Evolutionary conservation across 2,797 vertebrate genomes (phyloP), one percentile per base, ranked within the genome.

Genomic region (Pelobates cultripes): DNA sequence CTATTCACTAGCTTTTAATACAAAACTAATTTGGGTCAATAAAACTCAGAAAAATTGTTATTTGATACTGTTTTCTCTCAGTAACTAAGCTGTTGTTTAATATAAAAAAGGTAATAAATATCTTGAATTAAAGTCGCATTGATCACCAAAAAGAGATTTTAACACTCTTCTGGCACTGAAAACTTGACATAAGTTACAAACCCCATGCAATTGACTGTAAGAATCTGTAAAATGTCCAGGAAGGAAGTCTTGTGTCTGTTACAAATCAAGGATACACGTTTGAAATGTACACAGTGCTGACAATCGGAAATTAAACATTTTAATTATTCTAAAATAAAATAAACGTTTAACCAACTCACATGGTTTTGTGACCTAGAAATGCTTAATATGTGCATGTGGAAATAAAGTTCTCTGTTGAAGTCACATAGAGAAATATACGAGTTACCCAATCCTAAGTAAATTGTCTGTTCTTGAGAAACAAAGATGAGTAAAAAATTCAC

Each of bases 251-350:
- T 47, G 64, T n/a, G 72, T 79, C 82, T 83, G 82, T 66, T 66
- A 70, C 57, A 79, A 70, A 83, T 83, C 82, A 83, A 79, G 77
- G 77, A 83, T 79, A 71, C 69, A 82, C 13, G 43, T 44, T 57
- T 72, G 64, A 60, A 77, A 82, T 63, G 74, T 82, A 82, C 67
- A 82, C 72, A 68, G 70, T 73, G 43, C 75, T 79, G 71, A 74
- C 70, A 61, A 77, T 82, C 76, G 66, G 72, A 79, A 79, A 83
- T 83, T 79, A 79, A 75, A 79, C 72, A 55, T 69, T 77, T 44
- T 66, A 64, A 83, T 79, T 75, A 55, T 64, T 79, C 10, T 17
- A 44, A 57, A 15, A 77, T 71, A 57, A 75, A 75, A 53, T 64
- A 79, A 79, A 79, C 66, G 42, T 47, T 17, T 42, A 67, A 43